A percentile compares a stretch with the other conserved stretches of the same genome.
These are phyloP conservation scores for Propithecus coquereli DNA, from an alignment of 2,113 vertebrate species.

Conservation along the genomic window DNA sequence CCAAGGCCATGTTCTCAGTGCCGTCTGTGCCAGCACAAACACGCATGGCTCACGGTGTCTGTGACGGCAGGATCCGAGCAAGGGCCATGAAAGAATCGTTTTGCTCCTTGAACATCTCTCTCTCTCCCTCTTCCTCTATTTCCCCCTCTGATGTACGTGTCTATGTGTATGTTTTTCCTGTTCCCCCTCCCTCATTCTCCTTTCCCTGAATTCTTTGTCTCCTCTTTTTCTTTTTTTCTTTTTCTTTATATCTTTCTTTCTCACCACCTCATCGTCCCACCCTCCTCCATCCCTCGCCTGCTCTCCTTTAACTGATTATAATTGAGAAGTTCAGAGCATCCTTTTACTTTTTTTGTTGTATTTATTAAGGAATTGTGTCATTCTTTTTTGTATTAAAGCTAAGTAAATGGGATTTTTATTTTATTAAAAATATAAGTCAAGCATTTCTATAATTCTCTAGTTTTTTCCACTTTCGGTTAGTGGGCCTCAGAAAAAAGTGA, in stretches of 20 bases:
- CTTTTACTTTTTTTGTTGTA: not conserved
- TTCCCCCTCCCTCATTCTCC: not conserved
- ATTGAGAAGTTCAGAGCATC: not conserved
- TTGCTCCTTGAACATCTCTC: not conserved
- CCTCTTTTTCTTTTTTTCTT: not conserved
- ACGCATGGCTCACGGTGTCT: not conserved
- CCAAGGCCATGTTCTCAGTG: not conserved
- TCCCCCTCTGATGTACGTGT: not conserved
- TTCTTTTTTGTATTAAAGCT: slow-evolving; percentile 21
- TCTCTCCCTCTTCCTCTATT: not conserved
- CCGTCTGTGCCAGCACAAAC: not conserved
- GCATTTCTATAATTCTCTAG: not conserved
- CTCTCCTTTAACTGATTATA: not conserved
- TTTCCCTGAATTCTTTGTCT: not conserved
- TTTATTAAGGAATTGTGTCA: not conserved
- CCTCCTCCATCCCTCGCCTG: not conserved
- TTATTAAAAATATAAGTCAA: slow-evolving; percentile 23
- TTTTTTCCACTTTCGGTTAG: not conserved
- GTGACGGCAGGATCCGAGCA: not conserved
- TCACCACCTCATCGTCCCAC: not conserved
- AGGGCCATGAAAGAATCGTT: not conserved
- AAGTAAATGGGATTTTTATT: not conserved
- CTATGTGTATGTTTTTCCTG: not conserved
- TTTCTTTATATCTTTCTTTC: not conserved
- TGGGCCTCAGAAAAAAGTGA: not conserved